These are phyloP conservation scores for Chiloscyllium plagiosum DNA, from an alignment of 2,113 vertebrate species.

Conservation along the genomic window DNA sequence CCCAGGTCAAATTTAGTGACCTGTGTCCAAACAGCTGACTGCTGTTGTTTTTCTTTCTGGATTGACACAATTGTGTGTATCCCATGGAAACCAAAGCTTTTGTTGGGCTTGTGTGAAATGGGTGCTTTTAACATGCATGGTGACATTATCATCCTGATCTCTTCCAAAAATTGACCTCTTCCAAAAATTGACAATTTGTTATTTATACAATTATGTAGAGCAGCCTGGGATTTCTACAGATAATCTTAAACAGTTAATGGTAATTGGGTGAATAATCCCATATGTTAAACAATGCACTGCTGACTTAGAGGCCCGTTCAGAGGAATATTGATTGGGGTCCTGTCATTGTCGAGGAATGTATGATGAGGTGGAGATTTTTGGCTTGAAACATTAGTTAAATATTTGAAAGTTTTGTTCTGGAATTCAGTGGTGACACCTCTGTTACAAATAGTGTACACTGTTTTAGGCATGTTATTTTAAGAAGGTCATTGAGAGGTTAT, in stretches of 20 bases:
- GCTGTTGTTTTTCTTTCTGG: neutral
- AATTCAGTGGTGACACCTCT: neutral
- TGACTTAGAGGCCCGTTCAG: neutral
- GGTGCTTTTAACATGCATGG: neutral
- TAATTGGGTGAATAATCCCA: neutral
- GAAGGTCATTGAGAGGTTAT: neutral
- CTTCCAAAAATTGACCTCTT: neutral
- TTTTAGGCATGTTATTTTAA: neutral
- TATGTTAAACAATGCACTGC: neutral
- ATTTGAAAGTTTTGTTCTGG: neutral
- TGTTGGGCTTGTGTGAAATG: neutral
- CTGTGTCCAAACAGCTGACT: neutral
- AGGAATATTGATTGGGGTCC: neutral
- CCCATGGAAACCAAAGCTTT: neutral
- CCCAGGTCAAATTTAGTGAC: neutral
- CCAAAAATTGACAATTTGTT: neutral
- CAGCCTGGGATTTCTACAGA: neutral
- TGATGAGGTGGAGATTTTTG: neutral
- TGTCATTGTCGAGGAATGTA: neutral
- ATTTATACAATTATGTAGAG: neutral
- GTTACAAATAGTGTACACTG: neutral
- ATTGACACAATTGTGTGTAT: neutral
- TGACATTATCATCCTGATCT: neutral
- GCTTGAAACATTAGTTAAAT: neutral
- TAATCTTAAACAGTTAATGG: neutral